Base-by-base conservation (phyloP, 2,113 vertebrate species). In the Poecilia latipinna region DNA sequence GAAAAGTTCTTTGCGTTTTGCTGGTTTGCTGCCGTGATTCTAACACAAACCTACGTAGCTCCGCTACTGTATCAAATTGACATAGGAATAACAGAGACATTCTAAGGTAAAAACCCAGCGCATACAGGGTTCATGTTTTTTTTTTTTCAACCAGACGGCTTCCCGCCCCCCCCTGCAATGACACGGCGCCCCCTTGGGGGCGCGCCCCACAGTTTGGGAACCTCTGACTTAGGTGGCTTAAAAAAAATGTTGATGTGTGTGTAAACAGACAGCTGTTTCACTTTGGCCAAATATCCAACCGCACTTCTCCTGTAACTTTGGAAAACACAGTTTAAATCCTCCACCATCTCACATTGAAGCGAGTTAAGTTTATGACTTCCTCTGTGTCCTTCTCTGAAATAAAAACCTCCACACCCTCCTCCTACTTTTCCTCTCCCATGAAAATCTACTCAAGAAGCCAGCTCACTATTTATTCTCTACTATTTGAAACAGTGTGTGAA, bases 291-390 rank as follows among this genome's bases (percentile, higher is more conserved):
- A 85, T 29, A 65, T 37, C 44, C 51, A n/a, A 57, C 51, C 8
- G 51, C 8, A 0, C 51, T 57, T 57, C 51, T 60, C 68, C 26
- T 65, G 37, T 12, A 70, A 68, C 72, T 37, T 69, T 33, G 32
- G 70, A 54, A 32, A 57, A 69, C 39, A 67, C 0, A 77, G 72
- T 85, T 85, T 84, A 67, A 86, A 87, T 90, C 82, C 84, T 60
- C 69, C 69, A 37, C 69, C 29, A 67, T 82, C 71, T 89, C 68
- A 7, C 76, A 79, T 83, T 86, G 76, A 84, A 87, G 65, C 81
- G 39, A 77, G 61, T 82, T 83, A 37, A 71, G 66, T 87, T 85
- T 66, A 85, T 77, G 77, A 81, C 88, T 86, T 89, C 83, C 82
- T 80, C 26, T 79, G 75, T 12, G 26, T 81, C 77, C 62, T 51